Evolutionary conservation across 2,113 vertebrate genomes (phyloP).

Genomic region (Lasiurus cinereus): DNA sequence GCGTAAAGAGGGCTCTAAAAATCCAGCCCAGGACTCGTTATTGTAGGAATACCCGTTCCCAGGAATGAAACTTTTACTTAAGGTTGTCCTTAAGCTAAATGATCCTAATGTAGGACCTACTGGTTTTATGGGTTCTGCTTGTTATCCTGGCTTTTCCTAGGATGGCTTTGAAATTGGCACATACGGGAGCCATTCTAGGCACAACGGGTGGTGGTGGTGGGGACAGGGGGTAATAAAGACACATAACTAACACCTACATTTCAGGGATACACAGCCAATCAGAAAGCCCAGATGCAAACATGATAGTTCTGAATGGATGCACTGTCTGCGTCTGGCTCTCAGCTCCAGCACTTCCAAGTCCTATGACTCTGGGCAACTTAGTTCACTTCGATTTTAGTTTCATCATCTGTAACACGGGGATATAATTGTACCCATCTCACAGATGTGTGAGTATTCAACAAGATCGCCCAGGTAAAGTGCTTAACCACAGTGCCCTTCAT

Average conservation of each 20-base stretch:
- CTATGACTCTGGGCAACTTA: neutral
- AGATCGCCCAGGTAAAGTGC: neutral
- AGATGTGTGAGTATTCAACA: neutral
- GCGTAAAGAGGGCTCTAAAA: conserved; percentile 75
- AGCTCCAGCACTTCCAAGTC: neutral
- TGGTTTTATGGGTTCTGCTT: conserved; percentile 11
- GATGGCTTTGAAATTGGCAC: neutral
- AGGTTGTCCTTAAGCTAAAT: conserved; percentile 70
- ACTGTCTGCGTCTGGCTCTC: neutral
- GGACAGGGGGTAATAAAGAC: neutral
- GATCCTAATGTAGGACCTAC: conserved; percentile 48
- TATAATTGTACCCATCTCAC: neutral
- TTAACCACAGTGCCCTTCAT: neutral
- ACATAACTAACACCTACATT: neutral
- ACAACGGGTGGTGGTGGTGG: accelerated
- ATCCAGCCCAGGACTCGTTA: conserved; percentile 73
- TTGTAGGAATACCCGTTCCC: conserved; percentile 61
- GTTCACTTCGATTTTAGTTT: neutral
- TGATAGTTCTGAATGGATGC: neutral
- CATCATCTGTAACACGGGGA: neutral
- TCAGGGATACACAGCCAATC: neutral
- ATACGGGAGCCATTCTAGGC: neutral
- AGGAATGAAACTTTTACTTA: conserved; percentile 80
- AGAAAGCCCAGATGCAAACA: neutral
- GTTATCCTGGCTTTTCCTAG: neutral